Percentiles rank a stretch among this genome's conserved stretches.
Conservation (phyloP, 1,140 invertebrate species). For the Hydropsyche tenuis region DNA sequence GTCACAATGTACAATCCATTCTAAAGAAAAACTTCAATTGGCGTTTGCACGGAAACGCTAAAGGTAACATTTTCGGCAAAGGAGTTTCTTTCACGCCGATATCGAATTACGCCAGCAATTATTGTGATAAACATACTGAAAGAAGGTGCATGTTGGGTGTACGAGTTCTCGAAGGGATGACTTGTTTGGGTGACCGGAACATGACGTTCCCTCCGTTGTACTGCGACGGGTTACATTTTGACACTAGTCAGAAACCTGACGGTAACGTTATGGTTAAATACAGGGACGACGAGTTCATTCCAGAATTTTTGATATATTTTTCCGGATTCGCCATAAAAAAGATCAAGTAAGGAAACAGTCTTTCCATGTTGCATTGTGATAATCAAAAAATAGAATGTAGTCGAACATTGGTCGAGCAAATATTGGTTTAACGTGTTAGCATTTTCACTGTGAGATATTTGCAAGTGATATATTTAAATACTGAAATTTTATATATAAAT, state of each 20-base stretch:
- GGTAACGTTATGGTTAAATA: slow-evolving; percentile 52
- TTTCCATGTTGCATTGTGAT: no score
- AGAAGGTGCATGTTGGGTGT: slow-evolving; percentile 51
- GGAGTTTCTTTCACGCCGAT: slow-evolving; percentile 53
- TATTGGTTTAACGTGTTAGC: no score
- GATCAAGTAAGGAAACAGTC: neutral
- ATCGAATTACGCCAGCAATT: slow-evolving; percentile 52
- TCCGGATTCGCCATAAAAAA: slow-evolving; percentile 30
- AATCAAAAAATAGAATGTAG: no score
- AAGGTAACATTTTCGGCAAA: slow-evolving; percentile 51
- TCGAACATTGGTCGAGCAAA: no score
- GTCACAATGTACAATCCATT: slow-evolving; percentile 48
- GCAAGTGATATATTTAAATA: no score
- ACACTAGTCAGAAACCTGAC: slow-evolving; percentile 50
- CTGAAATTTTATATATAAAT: no score
- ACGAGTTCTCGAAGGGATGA: slow-evolving; percentile 12
- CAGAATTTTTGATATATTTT: slow-evolving; percentile 51
- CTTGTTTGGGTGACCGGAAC: slow-evolving; percentile 23
- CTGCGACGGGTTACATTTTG: slow-evolving; percentile 42
- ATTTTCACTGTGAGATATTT: no score
- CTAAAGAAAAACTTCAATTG: slow-evolving; percentile 53
- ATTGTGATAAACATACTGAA: slow-evolving; percentile 46
- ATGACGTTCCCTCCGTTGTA: slow-evolving; percentile 40
- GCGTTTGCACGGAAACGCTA: slow-evolving; percentile 48
- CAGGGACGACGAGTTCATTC: slow-evolving; percentile 54